These are phyloP conservation scores for Drosophila niveifrons DNA, from an alignment of 2,888 invertebrate species.

Conservation along the genomic window DNA sequence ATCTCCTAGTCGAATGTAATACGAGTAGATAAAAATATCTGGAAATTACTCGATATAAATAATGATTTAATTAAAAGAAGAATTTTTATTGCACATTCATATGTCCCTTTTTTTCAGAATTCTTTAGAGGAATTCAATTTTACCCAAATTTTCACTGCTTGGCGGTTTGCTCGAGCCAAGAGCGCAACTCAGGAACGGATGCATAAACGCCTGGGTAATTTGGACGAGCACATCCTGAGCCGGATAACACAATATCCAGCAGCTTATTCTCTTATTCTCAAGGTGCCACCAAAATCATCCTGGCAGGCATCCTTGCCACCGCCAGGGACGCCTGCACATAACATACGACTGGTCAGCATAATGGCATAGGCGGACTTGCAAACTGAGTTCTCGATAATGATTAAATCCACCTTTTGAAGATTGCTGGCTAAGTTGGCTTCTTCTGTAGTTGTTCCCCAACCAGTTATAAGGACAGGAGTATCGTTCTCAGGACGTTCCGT, in stretches of 20 bases:
- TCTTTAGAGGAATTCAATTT: constrained; percentile 58
- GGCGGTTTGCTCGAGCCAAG: constrained; percentile 60
- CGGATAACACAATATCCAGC: constrained; percentile 83
- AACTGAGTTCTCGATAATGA: constrained; percentile 60
- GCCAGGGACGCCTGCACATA: constrained; percentile 74
- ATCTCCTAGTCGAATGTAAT: no score
- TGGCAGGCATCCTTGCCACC: constrained; percentile 82
- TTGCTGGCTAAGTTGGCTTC: constrained; percentile 44
- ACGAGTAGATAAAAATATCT: background rate
- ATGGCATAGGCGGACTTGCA: constrained; percentile 69
- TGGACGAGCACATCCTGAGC: constrained; percentile 71
- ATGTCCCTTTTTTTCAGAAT: background rate
- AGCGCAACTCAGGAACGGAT: constrained; percentile 65
- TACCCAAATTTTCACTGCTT: constrained; percentile 44
- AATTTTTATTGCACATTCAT: background rate
- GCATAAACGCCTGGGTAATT: constrained; percentile 77
- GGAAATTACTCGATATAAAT: background rate
- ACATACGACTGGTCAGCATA: constrained; percentile 72
- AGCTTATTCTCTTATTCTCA: constrained; percentile 63
- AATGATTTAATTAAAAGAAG: background rate
- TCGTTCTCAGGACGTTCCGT: constrained; percentile 80
- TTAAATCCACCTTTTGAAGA: constrained; percentile 73
- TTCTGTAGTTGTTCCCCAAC: constrained; percentile 77
- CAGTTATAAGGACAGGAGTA: constrained; percentile 65
- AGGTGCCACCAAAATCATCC: constrained; percentile 84